Evolutionary conservation across 2,888 invertebrate genomes (phyloP).

Genomic region (Tortrix viridana): DNA sequence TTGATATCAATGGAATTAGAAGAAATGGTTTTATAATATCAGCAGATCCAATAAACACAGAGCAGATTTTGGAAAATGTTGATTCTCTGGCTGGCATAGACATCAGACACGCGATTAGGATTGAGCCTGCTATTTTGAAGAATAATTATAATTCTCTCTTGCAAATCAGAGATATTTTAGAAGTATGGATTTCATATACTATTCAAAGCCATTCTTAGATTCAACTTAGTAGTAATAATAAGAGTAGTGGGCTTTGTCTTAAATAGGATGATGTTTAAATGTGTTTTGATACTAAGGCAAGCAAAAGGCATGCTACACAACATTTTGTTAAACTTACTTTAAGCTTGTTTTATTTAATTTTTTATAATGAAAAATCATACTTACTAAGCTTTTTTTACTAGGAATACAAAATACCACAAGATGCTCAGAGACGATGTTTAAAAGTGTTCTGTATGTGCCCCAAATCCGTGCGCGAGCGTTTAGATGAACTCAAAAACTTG

Average conservation of each 20-base stretch:
- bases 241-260: too few species aligned
- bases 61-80: constrained; percentile 82
- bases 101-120: constrained; percentile 79
- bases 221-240: background rate
- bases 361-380: too few species aligned
- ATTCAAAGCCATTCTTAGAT: constrained; percentile 6
- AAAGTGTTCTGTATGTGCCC: constrained; percentile 85
- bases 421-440: constrained; percentile 78
- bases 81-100: constrained; percentile 80
- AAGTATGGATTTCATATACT: constrained; percentile 53
- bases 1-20: constrained; percentile 78
- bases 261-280: too few species aligned
- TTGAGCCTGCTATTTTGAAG: constrained; percentile 86
- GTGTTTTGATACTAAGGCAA: too few species aligned
- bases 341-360: too few species aligned
- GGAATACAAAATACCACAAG: constrained; percentile 83
- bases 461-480: constrained; percentile 82
- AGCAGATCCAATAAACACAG: constrained; percentile 84
- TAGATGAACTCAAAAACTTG: constrained; percentile 81
- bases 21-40: constrained; percentile 85
- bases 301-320: too few species aligned
- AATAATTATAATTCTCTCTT: constrained; percentile 81
- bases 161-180: constrained; percentile 82
- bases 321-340: too few species aligned
- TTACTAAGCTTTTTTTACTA: constrained; percentile 53